Evolutionary conservation across 2,113 vertebrate genomes (phyloP).

Genomic region (Laticauda laticaudata): DNA sequence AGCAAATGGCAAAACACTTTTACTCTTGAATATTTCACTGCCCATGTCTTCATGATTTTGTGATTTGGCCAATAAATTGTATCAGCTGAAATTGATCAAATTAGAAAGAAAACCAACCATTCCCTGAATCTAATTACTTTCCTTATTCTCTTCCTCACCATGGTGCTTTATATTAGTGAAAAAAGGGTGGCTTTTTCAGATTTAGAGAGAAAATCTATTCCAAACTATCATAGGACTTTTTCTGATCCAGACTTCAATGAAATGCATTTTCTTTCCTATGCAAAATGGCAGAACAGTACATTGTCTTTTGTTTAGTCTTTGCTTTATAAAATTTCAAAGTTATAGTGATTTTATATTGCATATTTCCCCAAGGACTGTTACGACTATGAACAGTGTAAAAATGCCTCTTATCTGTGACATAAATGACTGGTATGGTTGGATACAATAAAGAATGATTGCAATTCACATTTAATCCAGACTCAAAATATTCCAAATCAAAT

Average conservation of each 20-base stretch:
- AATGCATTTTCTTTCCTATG: neutral
- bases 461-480: slow-evolving; percentile 44
- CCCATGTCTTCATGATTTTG: neutral
- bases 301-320: slow-evolving; percentile 33
- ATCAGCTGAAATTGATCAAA: neutral
- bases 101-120: neutral
- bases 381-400: neutral
- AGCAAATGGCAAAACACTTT: neutral
- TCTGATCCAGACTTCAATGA: neutral
- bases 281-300: neutral
- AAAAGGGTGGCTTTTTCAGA: neutral
- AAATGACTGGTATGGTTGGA: slow-evolving; percentile 31
- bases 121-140: neutral
- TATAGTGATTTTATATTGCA: slow-evolving; percentile 13
- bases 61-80: neutral
- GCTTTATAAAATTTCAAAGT: accelerated
- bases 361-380: neutral
- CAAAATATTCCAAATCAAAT: slow-evolving; percentile 46
- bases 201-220: neutral
- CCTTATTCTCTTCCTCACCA: neutral
- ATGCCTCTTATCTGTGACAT: slow-evolving; percentile 40
- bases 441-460: slow-evolving; percentile 31
- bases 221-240: neutral
- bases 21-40: neutral
- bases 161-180: neutral